Percentiles rank a stretch among this genome's conserved stretches.
Conservation (phyloP, 1,140 invertebrate genomes). For the Drosophila malerkotliana region DNA sequence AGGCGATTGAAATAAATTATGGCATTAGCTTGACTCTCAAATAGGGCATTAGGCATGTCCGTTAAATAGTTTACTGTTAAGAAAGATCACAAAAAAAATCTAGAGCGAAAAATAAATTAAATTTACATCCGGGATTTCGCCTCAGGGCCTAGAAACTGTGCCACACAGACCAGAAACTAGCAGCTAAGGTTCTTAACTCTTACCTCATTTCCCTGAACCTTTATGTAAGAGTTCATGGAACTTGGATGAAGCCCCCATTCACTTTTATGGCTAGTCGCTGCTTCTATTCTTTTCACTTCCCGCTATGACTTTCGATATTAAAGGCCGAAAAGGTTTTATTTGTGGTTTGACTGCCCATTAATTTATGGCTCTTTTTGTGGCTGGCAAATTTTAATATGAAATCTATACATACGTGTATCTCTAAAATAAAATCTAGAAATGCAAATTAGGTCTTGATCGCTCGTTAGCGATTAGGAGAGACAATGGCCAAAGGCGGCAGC, state of each 20-base stretch:
- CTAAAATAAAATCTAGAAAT: conserved; percentile 69
- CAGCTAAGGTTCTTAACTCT: background rate
- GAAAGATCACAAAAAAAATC: conserved; percentile 1
- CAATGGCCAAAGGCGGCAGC: conserved; percentile 40
- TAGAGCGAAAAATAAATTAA: background rate
- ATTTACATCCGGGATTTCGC: background rate
- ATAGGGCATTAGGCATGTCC: conserved; percentile 15
- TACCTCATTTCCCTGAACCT: background rate
- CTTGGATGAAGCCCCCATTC: conserved; percentile 21
- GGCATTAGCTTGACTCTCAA: conserved; percentile 31
- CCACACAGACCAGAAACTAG: too few species aligned
- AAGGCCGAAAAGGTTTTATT: conserved; percentile 15
- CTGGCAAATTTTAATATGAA: conserved; percentile 39
- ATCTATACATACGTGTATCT: conserved; percentile 49
- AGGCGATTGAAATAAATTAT: conserved; percentile 36
- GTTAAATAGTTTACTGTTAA: conserved; percentile 18
- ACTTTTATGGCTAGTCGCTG: conserved; percentile 36
- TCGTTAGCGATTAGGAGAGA: conserved; percentile 40
- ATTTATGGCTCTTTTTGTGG: conserved; percentile 15
- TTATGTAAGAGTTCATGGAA: conserved; percentile 39
- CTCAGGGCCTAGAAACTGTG: too few species aligned
- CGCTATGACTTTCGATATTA: conserved; percentile 39
- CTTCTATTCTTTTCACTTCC: conserved; percentile 5
- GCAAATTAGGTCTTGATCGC: conserved; percentile 64
- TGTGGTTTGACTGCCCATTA: conserved; percentile 8